Evolutionary conservation across 2,113 vertebrate genomes (phyloP).

Genomic region (Spea bombifrons): DNA sequence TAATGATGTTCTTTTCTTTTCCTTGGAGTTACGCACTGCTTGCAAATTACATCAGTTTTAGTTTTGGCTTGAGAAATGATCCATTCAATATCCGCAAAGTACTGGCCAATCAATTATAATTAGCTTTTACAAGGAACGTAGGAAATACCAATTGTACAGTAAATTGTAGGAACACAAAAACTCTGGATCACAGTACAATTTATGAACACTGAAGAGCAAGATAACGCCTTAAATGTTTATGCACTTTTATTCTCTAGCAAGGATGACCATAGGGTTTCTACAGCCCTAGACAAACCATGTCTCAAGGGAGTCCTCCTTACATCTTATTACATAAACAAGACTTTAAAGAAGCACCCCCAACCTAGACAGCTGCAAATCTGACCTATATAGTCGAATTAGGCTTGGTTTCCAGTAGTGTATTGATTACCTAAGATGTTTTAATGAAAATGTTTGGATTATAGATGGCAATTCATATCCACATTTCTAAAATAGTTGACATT

Average conservation of each 20-base stretch:
- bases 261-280: too few species aligned
- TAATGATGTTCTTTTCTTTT: neutral
- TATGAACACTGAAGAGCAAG: constrained; percentile 24
- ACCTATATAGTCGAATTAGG: neutral
- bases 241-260: too few species aligned
- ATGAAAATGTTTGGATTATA: constrained; percentile 20
- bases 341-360: too few species aligned
- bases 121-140: constrained; percentile 11
- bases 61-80: constrained; percentile 12
- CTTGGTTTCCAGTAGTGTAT: constrained; percentile 7
- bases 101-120: constrained; percentile 15
- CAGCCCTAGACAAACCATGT: too few species aligned
- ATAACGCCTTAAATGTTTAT: neutral
- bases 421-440: constrained; percentile 11
- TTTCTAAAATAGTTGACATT: neutral
- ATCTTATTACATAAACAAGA: too few species aligned
- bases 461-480: constrained; percentile 17
- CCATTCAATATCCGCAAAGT: constrained; percentile 7
- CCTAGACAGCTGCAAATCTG: too few species aligned
- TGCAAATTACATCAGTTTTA: neutral
- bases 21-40: neutral
- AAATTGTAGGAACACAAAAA: constrained; percentile 20
- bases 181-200: constrained; percentile 5
- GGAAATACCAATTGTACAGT: constrained; percentile 8
- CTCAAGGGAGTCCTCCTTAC: too few species aligned